A percentile compares a stretch with the other conserved stretches of the same genome.
phyloP scores from a whole-genome alignment of 2,888 invertebrate genomes.

The Ephialtes manifestator region DNA sequence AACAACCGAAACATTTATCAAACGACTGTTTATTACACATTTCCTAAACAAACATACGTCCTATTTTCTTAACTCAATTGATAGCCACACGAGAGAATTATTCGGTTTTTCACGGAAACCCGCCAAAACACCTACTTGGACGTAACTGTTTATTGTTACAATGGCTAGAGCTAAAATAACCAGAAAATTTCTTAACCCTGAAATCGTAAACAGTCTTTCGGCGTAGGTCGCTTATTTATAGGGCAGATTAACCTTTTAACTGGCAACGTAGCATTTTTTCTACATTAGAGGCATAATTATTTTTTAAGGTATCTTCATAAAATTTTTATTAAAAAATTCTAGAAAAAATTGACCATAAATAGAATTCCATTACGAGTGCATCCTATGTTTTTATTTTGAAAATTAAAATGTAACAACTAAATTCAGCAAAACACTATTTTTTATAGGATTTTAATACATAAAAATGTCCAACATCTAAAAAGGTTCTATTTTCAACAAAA shows the following conservation, averaged over 20 bases:
- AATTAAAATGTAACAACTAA: no score
- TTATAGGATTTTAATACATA: no score
- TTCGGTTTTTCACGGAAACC: neutral
- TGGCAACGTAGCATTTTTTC: no score
- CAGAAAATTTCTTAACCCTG: neutral
- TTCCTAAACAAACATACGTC: neutral
- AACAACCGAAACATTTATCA: neutral
- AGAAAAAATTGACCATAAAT: neutral
- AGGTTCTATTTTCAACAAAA: no score
- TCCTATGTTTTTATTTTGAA: no score
- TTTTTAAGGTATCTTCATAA: neutral
- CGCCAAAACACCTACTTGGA: neutral
- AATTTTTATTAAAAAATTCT: neutral
- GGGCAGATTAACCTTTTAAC: no score
- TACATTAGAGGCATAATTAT: no score
- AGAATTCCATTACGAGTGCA: no score
- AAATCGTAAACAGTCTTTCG: no score
- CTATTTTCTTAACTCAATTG: constrained; percentile 3
- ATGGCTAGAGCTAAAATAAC: neutral
- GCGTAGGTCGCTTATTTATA: no score
- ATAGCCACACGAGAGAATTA: neutral
- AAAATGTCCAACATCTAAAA: no score
- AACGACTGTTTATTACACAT: constrained; percentile 1
- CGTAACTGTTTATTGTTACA: constrained; percentile 2
- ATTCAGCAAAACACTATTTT: no score